Conservation (phyloP, 2,113 vertebrate species). For the Phylloscopus whistleri region DNA sequence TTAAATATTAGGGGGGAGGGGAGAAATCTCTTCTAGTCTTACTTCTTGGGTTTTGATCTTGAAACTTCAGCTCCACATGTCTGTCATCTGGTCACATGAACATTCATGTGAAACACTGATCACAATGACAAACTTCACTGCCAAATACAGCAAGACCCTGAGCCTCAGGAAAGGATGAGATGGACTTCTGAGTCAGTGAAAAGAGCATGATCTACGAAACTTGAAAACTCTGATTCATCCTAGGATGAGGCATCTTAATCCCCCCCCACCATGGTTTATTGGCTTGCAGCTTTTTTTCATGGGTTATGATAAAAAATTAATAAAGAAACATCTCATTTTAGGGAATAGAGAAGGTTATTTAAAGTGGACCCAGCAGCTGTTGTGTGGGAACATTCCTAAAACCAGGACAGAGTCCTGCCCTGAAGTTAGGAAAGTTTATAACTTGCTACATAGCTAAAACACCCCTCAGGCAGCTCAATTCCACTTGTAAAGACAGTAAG, state of each 20-base stretch:
- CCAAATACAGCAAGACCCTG: not conserved
- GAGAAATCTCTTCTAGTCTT: not conserved
- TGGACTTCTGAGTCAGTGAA: not conserved
- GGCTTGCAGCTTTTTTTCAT: not conserved
- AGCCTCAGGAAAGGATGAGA: not conserved
- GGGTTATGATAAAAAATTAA: not conserved
- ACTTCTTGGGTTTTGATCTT: not conserved
- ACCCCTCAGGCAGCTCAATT: not conserved
- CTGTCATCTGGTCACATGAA: not conserved
- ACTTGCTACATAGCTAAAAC: not conserved
- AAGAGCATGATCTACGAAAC: not conserved
- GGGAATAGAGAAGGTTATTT: not conserved
- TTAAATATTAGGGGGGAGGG: not conserved
- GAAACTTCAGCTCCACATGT: not conserved
- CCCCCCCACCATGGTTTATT: not conserved
- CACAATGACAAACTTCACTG: not conserved
- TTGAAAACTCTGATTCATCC: constrained; percentile 1
- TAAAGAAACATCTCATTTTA: not conserved
- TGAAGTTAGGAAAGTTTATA: not conserved
- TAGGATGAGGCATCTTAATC: not conserved
- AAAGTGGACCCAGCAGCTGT: not conserved
- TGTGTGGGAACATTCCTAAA: not conserved
- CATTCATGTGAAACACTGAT: not conserved
- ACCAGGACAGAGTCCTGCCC: not conserved
- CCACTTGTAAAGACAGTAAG: not conserved